Conservation (phyloP, 1,140 invertebrate genomes). For the Drosophila asahinai region DNA sequence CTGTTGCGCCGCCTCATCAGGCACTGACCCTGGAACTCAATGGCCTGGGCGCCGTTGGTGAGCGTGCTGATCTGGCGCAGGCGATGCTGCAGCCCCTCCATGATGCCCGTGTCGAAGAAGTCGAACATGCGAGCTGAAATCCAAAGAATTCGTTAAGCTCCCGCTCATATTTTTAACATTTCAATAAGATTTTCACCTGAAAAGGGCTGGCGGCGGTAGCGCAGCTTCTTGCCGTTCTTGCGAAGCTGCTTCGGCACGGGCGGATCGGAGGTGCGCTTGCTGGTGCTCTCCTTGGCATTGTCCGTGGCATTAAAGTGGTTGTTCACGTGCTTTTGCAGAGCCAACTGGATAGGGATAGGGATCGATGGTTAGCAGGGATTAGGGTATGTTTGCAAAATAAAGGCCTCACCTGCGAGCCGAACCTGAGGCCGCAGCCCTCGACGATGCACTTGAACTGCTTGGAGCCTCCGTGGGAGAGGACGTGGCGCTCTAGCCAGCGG, state of each 20-base stretch:
- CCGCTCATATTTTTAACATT: neutral
- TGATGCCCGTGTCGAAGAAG: conserved; percentile 94
- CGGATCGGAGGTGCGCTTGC: conserved; percentile 88
- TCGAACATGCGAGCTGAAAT: conserved; percentile 92
- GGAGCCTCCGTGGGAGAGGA: conserved; percentile 95
- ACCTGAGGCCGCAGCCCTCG: conserved; percentile 95
- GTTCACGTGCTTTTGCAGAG: conserved; percentile 96
- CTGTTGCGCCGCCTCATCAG: conserved; percentile 71
- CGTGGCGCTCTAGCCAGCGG: conserved; percentile 96
- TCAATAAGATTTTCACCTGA: conserved; percentile 87
- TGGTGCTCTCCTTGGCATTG: conserved; percentile 85
- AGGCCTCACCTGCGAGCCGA: conserved; percentile 93
- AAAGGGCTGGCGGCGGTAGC: conserved; percentile 93
- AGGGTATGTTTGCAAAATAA: neutral
- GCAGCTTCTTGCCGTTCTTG: conserved; percentile 93
- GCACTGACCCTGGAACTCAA: conserved; percentile 78
- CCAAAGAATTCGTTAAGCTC: neutral
- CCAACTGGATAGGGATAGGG: conserved; percentile 87
- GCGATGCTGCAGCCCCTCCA: conserved; percentile 93
- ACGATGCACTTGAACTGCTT: conserved; percentile 98
- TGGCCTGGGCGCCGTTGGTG: conserved; percentile 72
- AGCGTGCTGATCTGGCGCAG: conserved; percentile 88
- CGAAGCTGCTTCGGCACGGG: conserved; percentile 91
- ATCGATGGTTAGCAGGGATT: neutral
- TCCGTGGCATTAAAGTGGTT: conserved; percentile 93